phyloP scores from a whole-genome alignment of 2,113 vertebrate genomes.

The Kryptolebias marmoratus region DNA sequence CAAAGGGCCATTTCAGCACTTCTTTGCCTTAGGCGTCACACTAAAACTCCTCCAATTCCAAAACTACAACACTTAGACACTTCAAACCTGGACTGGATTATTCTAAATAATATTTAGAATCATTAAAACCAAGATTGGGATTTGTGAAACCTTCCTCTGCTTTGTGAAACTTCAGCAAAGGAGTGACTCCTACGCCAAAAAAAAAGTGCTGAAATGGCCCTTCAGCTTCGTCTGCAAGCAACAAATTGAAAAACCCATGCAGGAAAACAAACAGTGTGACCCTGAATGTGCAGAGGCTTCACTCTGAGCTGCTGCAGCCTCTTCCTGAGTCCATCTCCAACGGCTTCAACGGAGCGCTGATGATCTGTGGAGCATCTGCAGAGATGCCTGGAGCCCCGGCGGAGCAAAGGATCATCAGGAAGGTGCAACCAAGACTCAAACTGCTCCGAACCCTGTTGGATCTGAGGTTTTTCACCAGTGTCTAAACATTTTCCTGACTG shows the following conservation, averaged over 20 bases:
- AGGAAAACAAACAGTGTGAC: constrained; percentile 15
- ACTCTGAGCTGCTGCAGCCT: constrained; percentile 74
- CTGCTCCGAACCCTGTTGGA: background rate
- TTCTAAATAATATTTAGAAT: too few relatives aligned
- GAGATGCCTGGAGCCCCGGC: constrained; percentile 31
- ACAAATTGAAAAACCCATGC: background rate
- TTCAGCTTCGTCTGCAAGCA: too few relatives aligned
- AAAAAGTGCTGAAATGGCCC: too few relatives aligned
- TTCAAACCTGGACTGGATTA: too few relatives aligned
- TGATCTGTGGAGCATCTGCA: constrained; percentile 75
- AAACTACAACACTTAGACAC: too few relatives aligned
- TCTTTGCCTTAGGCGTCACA: too few relatives aligned
- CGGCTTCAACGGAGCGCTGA: constrained; percentile 81
- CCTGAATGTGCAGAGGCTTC: constrained; percentile 70
- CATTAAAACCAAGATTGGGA: too few relatives aligned
- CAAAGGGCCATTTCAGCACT: too few relatives aligned
- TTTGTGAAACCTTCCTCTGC: too few relatives aligned
- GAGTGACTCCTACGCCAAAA: too few relatives aligned
- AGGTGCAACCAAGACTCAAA: constrained; percentile 65
- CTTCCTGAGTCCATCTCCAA: constrained; percentile 68
- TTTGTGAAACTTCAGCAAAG: too few relatives aligned
- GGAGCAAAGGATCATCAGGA: constrained; percentile 68
- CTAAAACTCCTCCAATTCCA: too few relatives aligned
- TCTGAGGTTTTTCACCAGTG: background rate
- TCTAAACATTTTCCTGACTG: background rate